These are phyloP conservation scores for Paralichthys olivaceus DNA, from an alignment of 2,113 vertebrate species.

Conservation along the genomic window DNA sequence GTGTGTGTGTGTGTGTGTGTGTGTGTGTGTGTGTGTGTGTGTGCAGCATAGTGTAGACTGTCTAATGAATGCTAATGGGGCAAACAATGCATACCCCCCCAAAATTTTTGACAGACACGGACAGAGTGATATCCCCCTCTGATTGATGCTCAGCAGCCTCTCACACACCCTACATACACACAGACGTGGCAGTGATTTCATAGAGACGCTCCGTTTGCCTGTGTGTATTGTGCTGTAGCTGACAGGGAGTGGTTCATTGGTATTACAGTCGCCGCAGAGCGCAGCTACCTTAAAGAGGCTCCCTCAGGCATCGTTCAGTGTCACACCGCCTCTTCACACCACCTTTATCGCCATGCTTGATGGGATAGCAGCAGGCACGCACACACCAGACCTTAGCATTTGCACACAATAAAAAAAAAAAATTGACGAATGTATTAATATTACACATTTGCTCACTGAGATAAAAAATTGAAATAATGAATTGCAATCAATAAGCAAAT, in stretches of 20 bases:
- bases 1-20: not conserved
- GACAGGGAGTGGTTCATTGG: constrained; percentile 74
- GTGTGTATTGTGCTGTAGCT: constrained; percentile 44
- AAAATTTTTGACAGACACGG: constrained; percentile 38
- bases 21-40: not conserved
- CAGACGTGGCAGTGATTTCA: constrained; percentile 29
- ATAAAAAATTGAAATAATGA: not conserved
- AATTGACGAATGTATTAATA: not conserved
- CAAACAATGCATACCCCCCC: constrained; percentile 19
- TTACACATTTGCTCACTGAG: not conserved
- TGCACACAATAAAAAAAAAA: constrained; percentile 1
- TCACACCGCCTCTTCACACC: constrained; percentile 24
- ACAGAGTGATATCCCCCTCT: not conserved
- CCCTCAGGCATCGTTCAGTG: constrained; percentile 54
- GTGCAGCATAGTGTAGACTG: constrained; percentile 30
- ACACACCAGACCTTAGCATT: not conserved
- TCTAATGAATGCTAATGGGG: constrained; percentile 34
- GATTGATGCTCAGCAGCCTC: constrained; percentile 26
- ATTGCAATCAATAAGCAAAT: not conserved
- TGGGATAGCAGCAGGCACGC: not conserved
- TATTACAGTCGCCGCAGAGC: constrained; percentile 63
- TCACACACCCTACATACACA: constrained; percentile 8
- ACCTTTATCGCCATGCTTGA: constrained; percentile 21
- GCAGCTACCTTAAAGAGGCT: constrained; percentile 59
- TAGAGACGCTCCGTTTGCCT: constrained; percentile 22